phyloP scores from a whole-genome alignment of 2,888 invertebrate species.

The Metallyticus violacea region DNA sequence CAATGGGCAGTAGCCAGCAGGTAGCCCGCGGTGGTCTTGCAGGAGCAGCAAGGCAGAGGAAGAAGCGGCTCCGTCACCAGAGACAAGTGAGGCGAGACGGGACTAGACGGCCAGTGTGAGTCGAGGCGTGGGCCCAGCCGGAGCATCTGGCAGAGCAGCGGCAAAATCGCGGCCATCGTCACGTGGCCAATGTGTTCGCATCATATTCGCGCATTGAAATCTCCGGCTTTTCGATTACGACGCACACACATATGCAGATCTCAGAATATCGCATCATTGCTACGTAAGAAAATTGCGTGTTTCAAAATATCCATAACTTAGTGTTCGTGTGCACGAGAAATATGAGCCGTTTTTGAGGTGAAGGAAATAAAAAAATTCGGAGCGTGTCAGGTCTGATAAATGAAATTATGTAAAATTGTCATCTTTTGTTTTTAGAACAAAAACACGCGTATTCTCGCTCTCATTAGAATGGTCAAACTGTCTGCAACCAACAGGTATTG shows the following conservation, averaged over 20 bases:
- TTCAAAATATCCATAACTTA: neutral
- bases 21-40: constrained; percentile 14
- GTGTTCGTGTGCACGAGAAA: neutral
- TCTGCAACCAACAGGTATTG: neutral
- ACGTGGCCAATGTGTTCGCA: neutral
- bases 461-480: neutral
- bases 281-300: neutral
- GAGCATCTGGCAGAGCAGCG: neutral
- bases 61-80: constrained; percentile 7
- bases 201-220: neutral
- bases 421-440: neutral
- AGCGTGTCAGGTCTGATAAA: neutral
- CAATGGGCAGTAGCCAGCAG: neutral
- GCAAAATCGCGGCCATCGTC: neutral
- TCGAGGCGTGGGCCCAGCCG: constrained; percentile 13
- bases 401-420: neutral
- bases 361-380: neutral
- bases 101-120: constrained; percentile 13
- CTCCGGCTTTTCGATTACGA: neutral
- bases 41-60: neutral
- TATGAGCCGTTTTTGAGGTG: neutral
- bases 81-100: constrained; percentile 21
- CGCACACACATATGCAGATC: neutral
- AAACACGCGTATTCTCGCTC: neutral
- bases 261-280: neutral